Conservation (phyloP, 2,888 invertebrate genomes). For the Chirona hameri region DNA sequence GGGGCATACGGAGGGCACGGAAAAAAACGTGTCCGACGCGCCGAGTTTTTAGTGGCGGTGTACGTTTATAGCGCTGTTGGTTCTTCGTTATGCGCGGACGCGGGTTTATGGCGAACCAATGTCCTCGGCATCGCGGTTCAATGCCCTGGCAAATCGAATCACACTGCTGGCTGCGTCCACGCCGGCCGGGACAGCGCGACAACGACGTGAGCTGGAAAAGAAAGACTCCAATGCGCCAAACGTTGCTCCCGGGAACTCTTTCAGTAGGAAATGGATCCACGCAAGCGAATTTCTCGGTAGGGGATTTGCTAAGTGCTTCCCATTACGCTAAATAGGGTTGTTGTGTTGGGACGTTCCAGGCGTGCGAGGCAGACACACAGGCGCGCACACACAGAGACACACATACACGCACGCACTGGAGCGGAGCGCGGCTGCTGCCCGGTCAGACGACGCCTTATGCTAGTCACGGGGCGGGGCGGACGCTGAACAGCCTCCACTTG, state of each 20-base stretch:
- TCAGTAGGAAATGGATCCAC: neutral
- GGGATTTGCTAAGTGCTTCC: slow-evolving; percentile 13
- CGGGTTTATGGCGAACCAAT: slow-evolving; percentile 5
- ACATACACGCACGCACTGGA: too few relatives aligned
- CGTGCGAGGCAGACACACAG: neutral
- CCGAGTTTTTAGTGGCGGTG: neutral
- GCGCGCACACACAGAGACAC: too few relatives aligned
- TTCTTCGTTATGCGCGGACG: neutral
- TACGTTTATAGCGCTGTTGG: neutral
- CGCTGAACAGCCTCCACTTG: too few relatives aligned
- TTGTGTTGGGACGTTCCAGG: neutral
- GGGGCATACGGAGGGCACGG: too few relatives aligned
- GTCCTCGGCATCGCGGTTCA: neutral
- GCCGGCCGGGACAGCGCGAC: neutral
- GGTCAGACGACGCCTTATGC: too few relatives aligned
- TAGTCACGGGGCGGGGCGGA: too few relatives aligned
- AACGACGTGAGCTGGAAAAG: neutral
- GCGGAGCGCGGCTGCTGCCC: too few relatives aligned
- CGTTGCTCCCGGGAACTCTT: neutral
- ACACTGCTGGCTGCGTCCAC: neutral
- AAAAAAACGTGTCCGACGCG: neutral
- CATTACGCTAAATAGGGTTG: slow-evolving; percentile 23
- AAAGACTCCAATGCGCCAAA: neutral
- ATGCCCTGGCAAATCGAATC: neutral
- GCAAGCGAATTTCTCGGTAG: neutral